These are phyloP conservation scores for Hirtodrosophila histrioides DNA, from an alignment of 2,888 invertebrate species.

Conservation along the genomic window DNA sequence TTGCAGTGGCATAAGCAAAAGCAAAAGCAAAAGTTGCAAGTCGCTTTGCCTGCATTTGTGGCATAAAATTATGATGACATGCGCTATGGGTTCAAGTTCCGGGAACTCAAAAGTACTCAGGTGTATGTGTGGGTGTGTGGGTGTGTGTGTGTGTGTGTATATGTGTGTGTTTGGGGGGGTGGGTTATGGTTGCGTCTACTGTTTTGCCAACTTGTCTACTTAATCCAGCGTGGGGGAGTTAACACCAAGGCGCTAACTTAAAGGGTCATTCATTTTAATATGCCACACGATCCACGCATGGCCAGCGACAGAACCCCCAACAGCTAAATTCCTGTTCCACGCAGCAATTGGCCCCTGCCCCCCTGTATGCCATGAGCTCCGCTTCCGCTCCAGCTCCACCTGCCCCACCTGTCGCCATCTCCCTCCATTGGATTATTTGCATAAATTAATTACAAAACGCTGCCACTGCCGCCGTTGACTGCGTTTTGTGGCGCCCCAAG, in stretches of 20 bases:
- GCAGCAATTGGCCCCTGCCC: constrained; percentile 10
- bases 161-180: not conserved
- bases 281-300: constrained; percentile 66
- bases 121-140: not conserved
- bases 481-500: constrained; percentile 42
- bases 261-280: constrained; percentile 75
- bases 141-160: not conserved
- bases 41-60: constrained; percentile 27
- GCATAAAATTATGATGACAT: constrained; percentile 41
- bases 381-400: not conserved
- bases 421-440: constrained; percentile 64
- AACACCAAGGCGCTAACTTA: constrained; percentile 56
- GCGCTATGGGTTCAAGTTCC: constrained; percentile 39
- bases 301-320: constrained; percentile 24
- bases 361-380: not conserved
- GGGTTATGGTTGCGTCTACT: constrained; percentile 9
- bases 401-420: not conserved
- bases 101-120: not conserved
- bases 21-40: constrained; percentile 45
- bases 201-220: constrained; percentile 74
- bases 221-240: constrained; percentile 66
- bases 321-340: not conserved
- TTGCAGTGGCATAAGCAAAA: constrained; percentile 32
- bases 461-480: constrained; percentile 37
- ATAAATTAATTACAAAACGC: constrained; percentile 76